These are phyloP conservation scores for Gavialis gangeticus DNA, from an alignment of 2,113 vertebrate genomes.

Conservation along the genomic window DNA sequence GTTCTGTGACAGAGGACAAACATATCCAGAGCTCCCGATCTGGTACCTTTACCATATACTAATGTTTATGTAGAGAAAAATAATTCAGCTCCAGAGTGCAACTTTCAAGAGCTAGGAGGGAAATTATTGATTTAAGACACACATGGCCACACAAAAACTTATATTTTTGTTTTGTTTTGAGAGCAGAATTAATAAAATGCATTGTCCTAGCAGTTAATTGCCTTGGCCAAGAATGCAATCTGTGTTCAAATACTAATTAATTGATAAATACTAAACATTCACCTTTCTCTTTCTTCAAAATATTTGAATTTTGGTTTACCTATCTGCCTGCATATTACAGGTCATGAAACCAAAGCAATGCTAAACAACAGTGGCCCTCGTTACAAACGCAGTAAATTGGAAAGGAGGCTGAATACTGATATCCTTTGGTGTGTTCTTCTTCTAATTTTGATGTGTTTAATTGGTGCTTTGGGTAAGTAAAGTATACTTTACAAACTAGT, in stretches of 20 bases:
- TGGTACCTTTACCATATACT: neutral
- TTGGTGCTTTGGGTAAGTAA: constrained; percentile 87
- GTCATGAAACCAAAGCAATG: constrained; percentile 98
- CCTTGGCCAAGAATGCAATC: neutral
- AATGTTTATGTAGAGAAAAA: neutral
- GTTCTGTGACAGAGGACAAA: neutral
- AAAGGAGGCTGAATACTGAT: constrained; percentile 89
- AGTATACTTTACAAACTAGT: neutral
- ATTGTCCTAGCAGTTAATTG: neutral
- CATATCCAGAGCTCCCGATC: neutral
- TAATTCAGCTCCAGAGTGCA: neutral
- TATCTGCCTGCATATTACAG: constrained; percentile 66
- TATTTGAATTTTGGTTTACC: neutral
- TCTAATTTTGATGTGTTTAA: constrained; percentile 90
- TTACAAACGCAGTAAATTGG: constrained; percentile 93
- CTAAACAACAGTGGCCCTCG: constrained; percentile 92
- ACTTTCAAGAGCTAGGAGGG: neutral
- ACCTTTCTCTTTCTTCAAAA: neutral
- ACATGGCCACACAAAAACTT: neutral
- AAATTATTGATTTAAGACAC: neutral
- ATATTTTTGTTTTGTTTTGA: constrained; percentile 5
- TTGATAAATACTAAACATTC: neutral
- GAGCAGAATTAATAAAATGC: neutral
- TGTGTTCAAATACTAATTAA: neutral
- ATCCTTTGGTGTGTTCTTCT: constrained; percentile 93